These are phyloP conservation scores for Synergus laeviventris DNA, from an alignment of 2,888 invertebrate genomes.

Conservation along the genomic window DNA sequence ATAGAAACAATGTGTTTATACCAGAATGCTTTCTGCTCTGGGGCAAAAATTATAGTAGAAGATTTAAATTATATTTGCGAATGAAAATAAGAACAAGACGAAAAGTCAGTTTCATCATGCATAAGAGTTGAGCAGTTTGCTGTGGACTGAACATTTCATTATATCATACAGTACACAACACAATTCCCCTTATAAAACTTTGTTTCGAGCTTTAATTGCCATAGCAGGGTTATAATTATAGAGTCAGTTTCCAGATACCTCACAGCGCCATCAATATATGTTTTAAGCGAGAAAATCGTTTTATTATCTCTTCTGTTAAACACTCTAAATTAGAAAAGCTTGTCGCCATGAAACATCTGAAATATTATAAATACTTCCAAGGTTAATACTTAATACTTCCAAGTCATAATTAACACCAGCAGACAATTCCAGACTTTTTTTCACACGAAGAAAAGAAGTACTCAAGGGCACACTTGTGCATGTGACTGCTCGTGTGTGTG, in stretches of 20 bases:
- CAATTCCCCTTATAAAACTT: slow-evolving; percentile 51
- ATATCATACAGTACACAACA: slow-evolving; percentile 42
- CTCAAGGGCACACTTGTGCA: slow-evolving; percentile 46
- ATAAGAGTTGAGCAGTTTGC: neutral
- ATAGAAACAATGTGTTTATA: neutral
- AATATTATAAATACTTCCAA: neutral
- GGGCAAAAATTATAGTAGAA: slow-evolving; percentile 9
- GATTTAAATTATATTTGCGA: slow-evolving; percentile 31
- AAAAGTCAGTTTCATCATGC: slow-evolving; percentile 21
- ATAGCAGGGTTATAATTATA: slow-evolving; percentile 52
- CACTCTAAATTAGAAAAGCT: neutral
- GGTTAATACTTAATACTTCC: neutral
- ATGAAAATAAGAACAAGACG: slow-evolving; percentile 6
- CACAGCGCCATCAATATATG: slow-evolving; percentile 16
- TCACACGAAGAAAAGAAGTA: slow-evolving; percentile 46
- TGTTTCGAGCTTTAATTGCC: slow-evolving; percentile 55
- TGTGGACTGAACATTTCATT: slow-evolving; percentile 1
- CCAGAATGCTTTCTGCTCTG: neutral
- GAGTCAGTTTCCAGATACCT: slow-evolving; percentile 49
- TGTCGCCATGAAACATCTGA: no score
- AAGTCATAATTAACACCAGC: neutral
- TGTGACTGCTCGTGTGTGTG: slow-evolving; percentile 56
- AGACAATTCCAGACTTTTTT: slow-evolving; percentile 35
- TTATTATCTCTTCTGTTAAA: slow-evolving; percentile 16
- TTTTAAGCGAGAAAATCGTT: neutral